Base-by-base conservation (phyloP, 2,888 invertebrate species). In the Rhyacophila evoluta region DNA sequence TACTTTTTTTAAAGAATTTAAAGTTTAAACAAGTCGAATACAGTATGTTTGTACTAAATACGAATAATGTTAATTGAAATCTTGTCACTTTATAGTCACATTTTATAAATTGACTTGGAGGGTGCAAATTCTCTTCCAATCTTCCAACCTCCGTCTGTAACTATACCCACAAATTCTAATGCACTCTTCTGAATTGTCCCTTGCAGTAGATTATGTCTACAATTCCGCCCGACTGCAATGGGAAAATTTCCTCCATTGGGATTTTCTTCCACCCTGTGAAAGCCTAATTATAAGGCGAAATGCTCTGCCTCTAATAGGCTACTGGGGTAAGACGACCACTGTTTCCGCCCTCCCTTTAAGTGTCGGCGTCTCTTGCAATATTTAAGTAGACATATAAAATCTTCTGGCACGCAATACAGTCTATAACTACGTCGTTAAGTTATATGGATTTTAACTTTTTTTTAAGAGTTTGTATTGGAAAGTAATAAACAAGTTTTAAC, bases 181-280 rank as follows among this genome's bases (percentile, higher is more conserved):
- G 69, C 39, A 75, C 75, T 75, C 38, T 28, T 37, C 68, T 3
- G 69, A 69, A 75, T 75, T 70, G 69, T 75, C 69, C 69, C 41
- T 25, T 39, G 38, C 38, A 28, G 69, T 69, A n/a, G 75, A 75
- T 75, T 69, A 69, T 33, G 75, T 75, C 38, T 27, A 37, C 38
- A 19, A 37, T 15, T 72, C 12, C 38, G 15, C 10, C 55, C 15
- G 55, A 55, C 5, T 25, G 55, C 19, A 55, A 19, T 55, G 55
- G 25, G 55, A 8, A 55, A 55, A 55, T 55, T 55, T n/a, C 55
- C 25, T 55, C 55, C 55, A 19, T 19, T 55, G 55, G 55, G 55
- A 55, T 55, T 55, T 55, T 55, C 55, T 55, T 55, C 55, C 55
- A 19, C 55, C 55, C 55, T 19, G 55, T 55, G 55, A 55, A 55